These are phyloP conservation scores for Vandiemenella viatica DNA, from an alignment of 2,888 invertebrate species.

Conservation along the genomic window DNA sequence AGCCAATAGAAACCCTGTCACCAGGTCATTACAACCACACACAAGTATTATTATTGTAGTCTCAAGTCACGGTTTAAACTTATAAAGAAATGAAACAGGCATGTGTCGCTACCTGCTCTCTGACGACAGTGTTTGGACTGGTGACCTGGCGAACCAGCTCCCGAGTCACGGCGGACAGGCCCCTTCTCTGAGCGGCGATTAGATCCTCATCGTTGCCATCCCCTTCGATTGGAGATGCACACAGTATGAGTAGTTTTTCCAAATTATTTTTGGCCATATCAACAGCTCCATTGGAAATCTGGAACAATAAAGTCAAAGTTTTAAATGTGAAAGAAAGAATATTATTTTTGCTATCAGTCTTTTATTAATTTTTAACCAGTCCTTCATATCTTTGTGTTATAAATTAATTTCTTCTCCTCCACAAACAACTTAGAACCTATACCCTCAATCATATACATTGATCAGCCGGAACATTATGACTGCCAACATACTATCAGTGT, in stretches of 20 bases:
- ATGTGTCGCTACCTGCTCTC: conserved; percentile 66
- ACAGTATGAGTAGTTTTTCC: conserved; percentile 72
- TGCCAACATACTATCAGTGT: too few relatives aligned
- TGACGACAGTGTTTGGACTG: conserved; percentile 77
- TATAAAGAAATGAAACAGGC: conserved; percentile 2
- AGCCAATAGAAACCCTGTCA: too few relatives aligned
- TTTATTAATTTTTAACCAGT: too few relatives aligned
- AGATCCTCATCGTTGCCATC: conserved; percentile 39
- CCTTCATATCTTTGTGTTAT: too few relatives aligned
- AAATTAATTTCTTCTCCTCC: too few relatives aligned
- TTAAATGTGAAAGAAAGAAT: too few relatives aligned
- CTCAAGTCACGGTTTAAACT: background rate
- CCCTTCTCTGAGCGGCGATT: conserved; percentile 58
- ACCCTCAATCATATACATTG: too few relatives aligned
- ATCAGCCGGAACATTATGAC: too few relatives aligned
- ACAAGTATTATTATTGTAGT: too few relatives aligned
- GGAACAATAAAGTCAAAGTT: conserved; percentile 1
- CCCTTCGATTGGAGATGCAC: conserved; percentile 46
- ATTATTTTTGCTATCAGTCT: too few relatives aligned
- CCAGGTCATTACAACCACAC: too few relatives aligned
- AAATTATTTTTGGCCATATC: conserved; percentile 89
- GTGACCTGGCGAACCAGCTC: conserved; percentile 88
- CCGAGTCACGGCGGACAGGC: conserved; percentile 76
- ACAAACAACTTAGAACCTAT: too few relatives aligned
- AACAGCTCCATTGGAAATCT: conserved; percentile 85